These are phyloP conservation scores for Crenichthys baileyi DNA, from an alignment of 2,797 vertebrate species.

Conservation along the genomic window DNA sequence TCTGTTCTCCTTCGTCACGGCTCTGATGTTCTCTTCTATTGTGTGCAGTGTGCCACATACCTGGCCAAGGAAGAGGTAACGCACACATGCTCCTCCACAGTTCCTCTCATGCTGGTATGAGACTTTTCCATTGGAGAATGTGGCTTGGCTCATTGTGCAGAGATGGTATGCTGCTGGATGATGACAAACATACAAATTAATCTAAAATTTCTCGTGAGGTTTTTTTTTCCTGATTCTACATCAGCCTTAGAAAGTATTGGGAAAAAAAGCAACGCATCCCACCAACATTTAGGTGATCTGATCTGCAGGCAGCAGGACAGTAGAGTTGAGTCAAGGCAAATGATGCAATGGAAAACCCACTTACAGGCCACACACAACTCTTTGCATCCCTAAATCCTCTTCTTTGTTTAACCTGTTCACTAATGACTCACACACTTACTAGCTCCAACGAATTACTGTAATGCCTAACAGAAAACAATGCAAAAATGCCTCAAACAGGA, in stretches of 20 bases:
- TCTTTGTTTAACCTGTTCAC: slow-evolving; percentile 33
- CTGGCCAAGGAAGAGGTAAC: slow-evolving; percentile 96
- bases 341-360: slow-evolving; percentile 7
- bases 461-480: slow-evolving; percentile 27
- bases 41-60: slow-evolving; percentile 97
- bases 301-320: neutral
- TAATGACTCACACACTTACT: slow-evolving; percentile 53
- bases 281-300: neutral
- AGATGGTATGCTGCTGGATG: no score
- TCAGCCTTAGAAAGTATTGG: neutral
- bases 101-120: slow-evolving; percentile 13
- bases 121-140: neutral
- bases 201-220: neutral
- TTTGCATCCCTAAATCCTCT: slow-evolving; percentile 9
- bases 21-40: slow-evolving; percentile 98
- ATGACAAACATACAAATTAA: neutral
- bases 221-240: neutral
- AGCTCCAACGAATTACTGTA: slow-evolving; percentile 28
- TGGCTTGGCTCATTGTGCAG: slow-evolving; percentile 5
- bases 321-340: slow-evolving; percentile 5
- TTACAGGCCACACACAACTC: neutral
- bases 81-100: slow-evolving; percentile 28
- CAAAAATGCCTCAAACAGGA: slow-evolving; percentile 24
- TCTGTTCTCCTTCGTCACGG: slow-evolving; percentile 97
- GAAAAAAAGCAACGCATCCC: slow-evolving; percentile 4